Percentiles rank a stretch among this genome's conserved stretches.
Conservation (phyloP, 2,113 vertebrate species). For the Ameiurus melas region DNA sequence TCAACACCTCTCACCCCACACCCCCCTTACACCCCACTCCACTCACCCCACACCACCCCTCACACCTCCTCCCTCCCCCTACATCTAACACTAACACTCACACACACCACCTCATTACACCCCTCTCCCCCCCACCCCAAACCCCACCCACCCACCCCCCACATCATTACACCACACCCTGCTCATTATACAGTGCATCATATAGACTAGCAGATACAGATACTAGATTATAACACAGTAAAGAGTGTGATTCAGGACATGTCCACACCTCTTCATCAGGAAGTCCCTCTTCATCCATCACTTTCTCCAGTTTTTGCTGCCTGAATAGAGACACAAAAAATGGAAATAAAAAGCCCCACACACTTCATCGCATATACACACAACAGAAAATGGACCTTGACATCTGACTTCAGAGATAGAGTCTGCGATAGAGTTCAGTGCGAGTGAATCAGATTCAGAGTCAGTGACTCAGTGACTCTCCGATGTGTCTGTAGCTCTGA, state of each 20-base stretch:
- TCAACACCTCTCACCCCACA: too few relatives aligned
- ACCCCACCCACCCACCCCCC: too few relatives aligned
- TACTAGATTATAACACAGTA: background rate
- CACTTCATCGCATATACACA: background rate
- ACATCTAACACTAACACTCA: too few relatives aligned
- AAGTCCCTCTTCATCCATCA: slow-evolving; percentile 90
- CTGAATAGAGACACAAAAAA: slow-evolving; percentile 60
- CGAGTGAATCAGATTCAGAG: background rate
- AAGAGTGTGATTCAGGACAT: background rate
- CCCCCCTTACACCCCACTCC: too few relatives aligned
- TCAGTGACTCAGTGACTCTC: background rate
- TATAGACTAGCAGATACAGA: background rate
- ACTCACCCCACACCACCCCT: background rate
- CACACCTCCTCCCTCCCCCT: too few relatives aligned
- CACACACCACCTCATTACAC: background rate
- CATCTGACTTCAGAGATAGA: background rate
- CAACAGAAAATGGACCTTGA: background rate
- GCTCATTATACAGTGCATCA: background rate
- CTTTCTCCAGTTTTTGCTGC: slow-evolving; percentile 88
- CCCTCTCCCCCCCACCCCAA: too few relatives aligned
- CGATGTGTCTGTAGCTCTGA: background rate
- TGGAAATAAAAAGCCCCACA: too few relatives aligned
- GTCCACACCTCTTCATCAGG: slow-evolving; percentile 85
- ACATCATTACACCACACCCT: background rate
- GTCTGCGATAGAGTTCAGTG: background rate